Conservation (phyloP, 2,888 invertebrate genomes). For the Sesia bembeciformis region DNA sequence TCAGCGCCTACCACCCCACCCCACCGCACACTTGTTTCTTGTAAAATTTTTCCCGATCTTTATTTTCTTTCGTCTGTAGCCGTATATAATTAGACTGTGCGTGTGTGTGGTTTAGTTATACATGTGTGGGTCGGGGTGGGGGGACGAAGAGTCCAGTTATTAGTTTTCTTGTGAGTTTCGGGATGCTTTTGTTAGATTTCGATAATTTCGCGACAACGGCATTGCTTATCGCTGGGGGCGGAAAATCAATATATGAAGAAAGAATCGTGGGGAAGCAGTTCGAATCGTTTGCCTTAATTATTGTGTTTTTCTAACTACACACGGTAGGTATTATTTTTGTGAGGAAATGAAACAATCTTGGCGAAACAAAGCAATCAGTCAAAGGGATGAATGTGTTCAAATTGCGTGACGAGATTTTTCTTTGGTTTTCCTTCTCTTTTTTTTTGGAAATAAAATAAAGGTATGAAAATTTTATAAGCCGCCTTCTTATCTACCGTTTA, state of each 20-base stretch:
- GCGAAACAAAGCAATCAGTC: too few relatives aligned
- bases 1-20: slow-evolving; percentile 54
- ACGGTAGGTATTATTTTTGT: not conserved
- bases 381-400: too few relatives aligned
- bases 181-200: slow-evolving; percentile 73
- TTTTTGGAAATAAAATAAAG: too few relatives aligned
- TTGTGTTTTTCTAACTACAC: not conserved
- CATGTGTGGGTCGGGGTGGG: slow-evolving; percentile 15
- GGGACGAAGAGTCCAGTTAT: slow-evolving; percentile 53
- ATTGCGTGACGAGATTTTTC: too few relatives aligned
- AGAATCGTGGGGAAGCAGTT: not conserved
- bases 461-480: too few relatives aligned
- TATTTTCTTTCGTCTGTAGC: slow-evolving; percentile 64
- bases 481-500: too few relatives aligned
- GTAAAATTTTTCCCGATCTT: slow-evolving; percentile 74
- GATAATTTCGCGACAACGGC: slow-evolving; percentile 66
- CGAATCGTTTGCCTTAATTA: not conserved
- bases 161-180: slow-evolving; percentile 71
- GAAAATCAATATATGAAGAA: slow-evolving; percentile 7
- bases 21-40: slow-evolving; percentile 68
- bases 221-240: slow-evolving; percentile 17
- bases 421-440: too few relatives aligned
- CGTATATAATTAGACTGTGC: slow-evolving; percentile 66
- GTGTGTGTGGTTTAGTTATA: slow-evolving; percentile 17
- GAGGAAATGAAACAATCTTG: too few relatives aligned